A percentile compares a stretch with the other conserved stretches of the same genome.
These are phyloP conservation scores for Nerophis lumbriciformis DNA, from an alignment of 2,113 vertebrate species.

Conservation along the genomic window DNA sequence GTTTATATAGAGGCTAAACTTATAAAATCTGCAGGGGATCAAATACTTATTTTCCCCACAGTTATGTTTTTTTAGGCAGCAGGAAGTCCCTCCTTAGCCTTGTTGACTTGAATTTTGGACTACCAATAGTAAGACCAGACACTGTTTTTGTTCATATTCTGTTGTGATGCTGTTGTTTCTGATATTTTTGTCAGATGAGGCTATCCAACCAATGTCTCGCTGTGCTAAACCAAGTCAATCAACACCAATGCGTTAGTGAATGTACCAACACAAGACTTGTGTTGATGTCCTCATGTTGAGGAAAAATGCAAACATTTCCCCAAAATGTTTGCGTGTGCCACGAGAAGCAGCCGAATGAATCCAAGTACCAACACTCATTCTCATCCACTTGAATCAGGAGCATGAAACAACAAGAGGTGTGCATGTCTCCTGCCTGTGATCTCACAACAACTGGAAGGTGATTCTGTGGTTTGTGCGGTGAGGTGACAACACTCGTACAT, in stretches of 20 bases:
- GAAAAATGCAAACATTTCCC: neutral
- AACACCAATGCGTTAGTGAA: neutral
- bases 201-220: neutral
- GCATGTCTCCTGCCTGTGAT: conserved; percentile 45
- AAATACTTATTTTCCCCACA: too few species aligned
- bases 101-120: too few species aligned
- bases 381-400: conserved; percentile 35
- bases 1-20: too few species aligned
- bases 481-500: conserved; percentile 43
- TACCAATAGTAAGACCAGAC: too few species aligned
- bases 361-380: conserved; percentile 31
- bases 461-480: conserved; percentile 47
- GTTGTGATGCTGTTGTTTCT: too few species aligned
- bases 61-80: too few species aligned
- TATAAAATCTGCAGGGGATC: too few species aligned
- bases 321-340: conserved; percentile 11
- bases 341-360: conserved; percentile 25
- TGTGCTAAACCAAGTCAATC: neutral
- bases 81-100: too few species aligned
- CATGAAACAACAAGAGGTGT: conserved; percentile 34
- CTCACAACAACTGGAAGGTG: conserved; percentile 40
- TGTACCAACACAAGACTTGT: neutral
- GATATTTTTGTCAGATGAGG: too few species aligned
- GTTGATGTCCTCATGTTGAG: neutral
- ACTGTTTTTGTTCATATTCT: too few species aligned